A percentile compares a stretch with the other conserved stretches of the same genome.
Evolutionary conservation across 2,888 invertebrate species (phyloP).

Genomic region (Parnassius mnemosyne): DNA sequence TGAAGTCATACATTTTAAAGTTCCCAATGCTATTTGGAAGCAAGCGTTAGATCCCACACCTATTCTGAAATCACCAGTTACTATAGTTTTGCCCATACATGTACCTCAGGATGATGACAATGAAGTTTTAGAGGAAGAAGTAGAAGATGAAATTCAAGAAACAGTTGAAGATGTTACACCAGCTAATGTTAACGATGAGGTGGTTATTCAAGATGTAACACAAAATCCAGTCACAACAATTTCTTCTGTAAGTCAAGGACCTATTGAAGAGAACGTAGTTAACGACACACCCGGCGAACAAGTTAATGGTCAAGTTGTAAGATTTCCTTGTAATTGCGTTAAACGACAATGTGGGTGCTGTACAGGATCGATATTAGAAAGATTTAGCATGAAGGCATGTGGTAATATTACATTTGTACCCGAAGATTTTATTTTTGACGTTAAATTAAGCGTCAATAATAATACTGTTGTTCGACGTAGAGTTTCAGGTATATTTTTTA

Average conservation of each 20-base stretch:
- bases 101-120: constrained; percentile 52
- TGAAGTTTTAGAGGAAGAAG: constrained; percentile 36
- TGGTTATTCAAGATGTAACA: constrained; percentile 37
- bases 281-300: constrained; percentile 38
- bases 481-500: constrained; percentile 81
- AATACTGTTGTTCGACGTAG: constrained; percentile 85
- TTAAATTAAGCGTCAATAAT: constrained; percentile 86
- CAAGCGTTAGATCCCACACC: constrained; percentile 63
- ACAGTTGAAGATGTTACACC: constrained; percentile 36
- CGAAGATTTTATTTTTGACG: constrained; percentile 90
- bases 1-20: constrained; percentile 56
- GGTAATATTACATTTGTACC: constrained; percentile 89
- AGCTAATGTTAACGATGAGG: constrained; percentile 33
- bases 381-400: constrained; percentile 87
- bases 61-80: constrained; percentile 64
- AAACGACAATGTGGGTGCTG: constrained; percentile 85
- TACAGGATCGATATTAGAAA: constrained; percentile 82
- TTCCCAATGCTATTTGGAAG: constrained; percentile 58
- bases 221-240: constrained; percentile 35
- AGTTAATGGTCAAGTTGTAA: constrained; percentile 69
- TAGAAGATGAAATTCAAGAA: constrained; percentile 42
- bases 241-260: constrained; percentile 40
- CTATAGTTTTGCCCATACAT: constrained; percentile 65
- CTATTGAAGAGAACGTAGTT: constrained; percentile 45
- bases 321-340: constrained; percentile 82